Percentiles rank a stretch among this genome's conserved stretches.
Evolutionary conservation across 2,113 vertebrate genomes (phyloP).

Genomic region (Bothrops jararaca): DNA sequence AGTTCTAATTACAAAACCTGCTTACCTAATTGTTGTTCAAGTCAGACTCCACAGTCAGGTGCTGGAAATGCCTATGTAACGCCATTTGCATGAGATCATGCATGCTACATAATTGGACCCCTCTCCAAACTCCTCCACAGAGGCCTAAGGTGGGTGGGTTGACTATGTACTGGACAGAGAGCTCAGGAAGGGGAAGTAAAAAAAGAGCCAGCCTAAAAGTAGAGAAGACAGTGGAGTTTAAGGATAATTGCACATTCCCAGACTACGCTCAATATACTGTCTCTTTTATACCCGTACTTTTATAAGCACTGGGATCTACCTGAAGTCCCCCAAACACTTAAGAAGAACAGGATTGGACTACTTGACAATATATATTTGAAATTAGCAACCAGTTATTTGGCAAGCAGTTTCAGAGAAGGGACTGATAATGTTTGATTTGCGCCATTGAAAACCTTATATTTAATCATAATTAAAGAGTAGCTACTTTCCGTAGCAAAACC

Average conservation of each 20-base stretch:
- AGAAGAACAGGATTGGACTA: not conserved
- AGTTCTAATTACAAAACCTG: not conserved
- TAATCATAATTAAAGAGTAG: not conserved
- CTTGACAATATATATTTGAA: not conserved
- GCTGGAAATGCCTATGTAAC: not conserved
- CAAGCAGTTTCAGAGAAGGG: not conserved
- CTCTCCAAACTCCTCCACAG: not conserved
- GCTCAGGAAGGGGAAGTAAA: not conserved
- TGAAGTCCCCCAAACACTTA: not conserved
- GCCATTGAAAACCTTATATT: not conserved
- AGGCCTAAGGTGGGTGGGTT: not conserved
- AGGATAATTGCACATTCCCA: not conserved
- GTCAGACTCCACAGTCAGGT: not conserved
- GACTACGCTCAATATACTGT: not conserved
- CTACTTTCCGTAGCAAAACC: not conserved
- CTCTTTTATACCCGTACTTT: not conserved
- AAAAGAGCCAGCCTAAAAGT: not conserved
- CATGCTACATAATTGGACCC: not conserved
- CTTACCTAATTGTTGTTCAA: not conserved
- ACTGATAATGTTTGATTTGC: not conserved
- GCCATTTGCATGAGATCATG: not conserved
- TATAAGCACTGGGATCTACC: not conserved
- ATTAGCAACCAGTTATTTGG: not conserved
- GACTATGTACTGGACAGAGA: not conserved
- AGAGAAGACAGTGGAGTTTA: not conserved